These are phyloP conservation scores for Chrysaora quinquecirrha DNA, from an alignment of 30 jellyfish, hydroid and myxozoan genomes.

Conservation along the genomic window DNA sequence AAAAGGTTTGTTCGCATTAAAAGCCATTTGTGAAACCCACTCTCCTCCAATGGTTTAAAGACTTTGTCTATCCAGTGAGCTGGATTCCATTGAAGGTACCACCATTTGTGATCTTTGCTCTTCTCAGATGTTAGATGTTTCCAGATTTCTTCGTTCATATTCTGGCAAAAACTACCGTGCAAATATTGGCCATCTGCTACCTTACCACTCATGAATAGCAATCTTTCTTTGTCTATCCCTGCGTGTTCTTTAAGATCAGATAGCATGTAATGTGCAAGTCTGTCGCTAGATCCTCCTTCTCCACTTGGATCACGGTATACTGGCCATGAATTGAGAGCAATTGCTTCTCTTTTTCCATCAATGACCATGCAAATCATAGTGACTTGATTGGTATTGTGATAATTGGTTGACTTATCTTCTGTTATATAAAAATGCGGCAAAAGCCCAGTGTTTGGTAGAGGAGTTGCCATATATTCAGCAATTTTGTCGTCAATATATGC, in stretches of 20 bases:
- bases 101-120: not conserved
- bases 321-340: not conserved
- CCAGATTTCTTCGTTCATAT: not conserved
- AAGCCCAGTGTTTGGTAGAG: conserved; percentile 24
- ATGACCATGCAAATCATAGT: not conserved
- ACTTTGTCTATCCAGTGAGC: conserved; percentile 17
- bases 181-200: conserved; percentile 13
- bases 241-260: not conserved
- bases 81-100: conserved; percentile 34
- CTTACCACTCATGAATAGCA: not conserved
- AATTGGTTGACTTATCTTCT: conserved; percentile 23
- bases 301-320: conserved; percentile 20
- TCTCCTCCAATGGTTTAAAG: not conserved
- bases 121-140: not conserved
- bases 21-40: not conserved
- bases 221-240: not conserved
- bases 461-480: not conserved
- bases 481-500: conserved; percentile 4
- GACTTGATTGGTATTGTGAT: conserved; percentile 25
- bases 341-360: conserved; percentile 19
- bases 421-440: conserved; percentile 6
- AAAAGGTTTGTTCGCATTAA: not conserved
- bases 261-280: not conserved
- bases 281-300: not conserved
- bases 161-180: not conserved